Evolutionary conservation across 1,140 invertebrate genomes (phyloP).

Genomic region (Zelostemma sp.): DNA sequence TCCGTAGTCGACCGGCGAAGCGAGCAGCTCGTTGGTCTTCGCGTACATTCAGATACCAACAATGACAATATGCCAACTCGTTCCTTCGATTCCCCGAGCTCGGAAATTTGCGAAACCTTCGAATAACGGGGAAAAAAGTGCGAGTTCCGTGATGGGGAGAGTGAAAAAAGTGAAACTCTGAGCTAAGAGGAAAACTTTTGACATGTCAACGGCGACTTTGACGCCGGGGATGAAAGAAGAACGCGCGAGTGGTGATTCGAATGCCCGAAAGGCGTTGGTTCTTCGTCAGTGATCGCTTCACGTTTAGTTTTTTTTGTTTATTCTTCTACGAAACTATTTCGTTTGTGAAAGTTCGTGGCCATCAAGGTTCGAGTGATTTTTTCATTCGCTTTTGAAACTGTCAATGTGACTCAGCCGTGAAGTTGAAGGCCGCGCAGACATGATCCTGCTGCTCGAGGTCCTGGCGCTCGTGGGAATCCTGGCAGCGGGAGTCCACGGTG

Average conservation of each 20-base stretch:
- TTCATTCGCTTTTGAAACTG: constrained; percentile 21
- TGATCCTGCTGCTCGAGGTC: constrained; percentile 54
- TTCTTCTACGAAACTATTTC: neutral
- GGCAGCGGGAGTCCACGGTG: constrained; percentile 53
- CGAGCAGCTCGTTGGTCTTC: constrained; percentile 55
- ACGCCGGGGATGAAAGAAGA: constrained; percentile 32
- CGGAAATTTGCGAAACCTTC: too few relatives aligned
- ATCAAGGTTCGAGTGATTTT: constrained; percentile 37
- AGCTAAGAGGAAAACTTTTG: constrained; percentile 7
- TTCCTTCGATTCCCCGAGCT: neutral
- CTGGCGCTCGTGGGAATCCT: constrained; percentile 53
- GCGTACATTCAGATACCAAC: constrained; percentile 17
- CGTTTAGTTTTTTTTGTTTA: neutral
- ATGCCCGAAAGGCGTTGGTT: constrained; percentile 17
- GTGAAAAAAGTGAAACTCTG: too few relatives aligned
- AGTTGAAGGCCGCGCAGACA: constrained; percentile 44
- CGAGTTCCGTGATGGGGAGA: too few relatives aligned
- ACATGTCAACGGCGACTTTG: constrained; percentile 22
- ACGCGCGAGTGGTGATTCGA: constrained; percentile 29
- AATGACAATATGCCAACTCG: constrained; percentile 19
- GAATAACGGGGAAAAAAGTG: too few relatives aligned
- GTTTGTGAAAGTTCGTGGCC: constrained; percentile 43
- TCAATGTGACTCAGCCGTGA: constrained; percentile 53
- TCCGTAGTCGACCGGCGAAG: constrained; percentile 63
- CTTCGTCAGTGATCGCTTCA: constrained; percentile 14